These are phyloP conservation scores for Hermetia illucens DNA, from an alignment of 1,140 invertebrate species.

Conservation along the genomic window DNA sequence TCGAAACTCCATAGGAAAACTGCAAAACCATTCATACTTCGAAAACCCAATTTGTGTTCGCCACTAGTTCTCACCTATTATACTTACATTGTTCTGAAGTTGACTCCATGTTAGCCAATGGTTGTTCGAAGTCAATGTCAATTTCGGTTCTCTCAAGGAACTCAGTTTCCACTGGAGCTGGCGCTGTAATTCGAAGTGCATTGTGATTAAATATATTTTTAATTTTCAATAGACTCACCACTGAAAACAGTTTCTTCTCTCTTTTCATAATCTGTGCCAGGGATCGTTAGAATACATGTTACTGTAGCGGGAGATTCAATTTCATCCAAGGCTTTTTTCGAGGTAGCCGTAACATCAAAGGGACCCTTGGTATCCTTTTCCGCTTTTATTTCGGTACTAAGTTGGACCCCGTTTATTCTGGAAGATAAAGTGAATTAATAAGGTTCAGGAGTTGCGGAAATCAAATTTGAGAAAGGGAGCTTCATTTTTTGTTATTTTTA, in stretches of 20 bases:
- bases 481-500: not conserved
- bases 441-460: not conserved
- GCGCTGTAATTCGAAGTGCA: no score
- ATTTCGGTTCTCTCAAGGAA: no score
- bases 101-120: no score
- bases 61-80: no score
- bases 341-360: not conserved
- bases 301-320: slow-evolving; percentile 3
- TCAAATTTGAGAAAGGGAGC: not conserved
- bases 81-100: no score
- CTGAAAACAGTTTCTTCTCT: slow-evolving; percentile 1
- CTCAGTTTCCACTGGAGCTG: no score
- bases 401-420: no score
- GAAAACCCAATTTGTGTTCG: no score
- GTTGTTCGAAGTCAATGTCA: no score
- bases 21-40: no score
- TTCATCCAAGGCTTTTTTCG: not conserved
- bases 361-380: not conserved
- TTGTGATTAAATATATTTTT: not conserved
- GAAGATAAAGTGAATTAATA: no score
- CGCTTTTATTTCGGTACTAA: not conserved
- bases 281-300: slow-evolving; percentile 3
- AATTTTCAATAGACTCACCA: not conserved
- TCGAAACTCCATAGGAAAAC: no score
- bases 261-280: slow-evolving; percentile 4